phyloP scores from a whole-genome alignment of 2,797 vertebrate genomes.

The Pelobates cultripes region DNA sequence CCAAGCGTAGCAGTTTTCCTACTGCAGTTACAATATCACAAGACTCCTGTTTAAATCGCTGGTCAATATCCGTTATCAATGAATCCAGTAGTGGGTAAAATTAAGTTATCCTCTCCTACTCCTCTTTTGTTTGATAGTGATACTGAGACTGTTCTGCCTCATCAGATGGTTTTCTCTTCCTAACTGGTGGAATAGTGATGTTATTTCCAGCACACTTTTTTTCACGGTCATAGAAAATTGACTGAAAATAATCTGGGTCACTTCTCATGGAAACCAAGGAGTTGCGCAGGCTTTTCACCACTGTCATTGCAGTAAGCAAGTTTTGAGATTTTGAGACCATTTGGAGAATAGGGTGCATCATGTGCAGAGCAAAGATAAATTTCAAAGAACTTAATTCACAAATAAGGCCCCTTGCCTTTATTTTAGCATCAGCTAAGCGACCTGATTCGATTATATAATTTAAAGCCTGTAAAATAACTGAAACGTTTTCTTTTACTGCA shows the following conservation, averaged over 20 bases:
- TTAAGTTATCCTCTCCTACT: too few species aligned
- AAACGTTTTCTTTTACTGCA: not conserved
- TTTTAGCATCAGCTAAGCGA: conserved; percentile 5
- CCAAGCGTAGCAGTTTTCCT: too few species aligned
- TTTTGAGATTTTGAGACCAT: not conserved
- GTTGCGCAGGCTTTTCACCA: conserved; percentile 9
- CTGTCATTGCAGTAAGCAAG: conserved; percentile 1
- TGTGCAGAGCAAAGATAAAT: conserved; percentile 3
- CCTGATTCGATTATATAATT: not conserved
- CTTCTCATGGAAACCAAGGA: not conserved
- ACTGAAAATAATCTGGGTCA: not conserved
- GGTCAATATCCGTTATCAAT: too few species aligned
- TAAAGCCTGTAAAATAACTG: not conserved
- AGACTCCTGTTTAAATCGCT: too few species aligned
- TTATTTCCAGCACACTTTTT: too few species aligned
- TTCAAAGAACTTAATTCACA: conserved; percentile 1
- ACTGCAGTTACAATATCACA: too few species aligned
- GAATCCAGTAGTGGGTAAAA: too few species aligned
- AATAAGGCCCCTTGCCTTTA: not conserved
- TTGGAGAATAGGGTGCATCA: conserved; percentile 17
- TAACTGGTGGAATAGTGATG: too few species aligned
- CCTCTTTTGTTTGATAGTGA: too few species aligned
- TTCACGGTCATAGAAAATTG: not conserved
- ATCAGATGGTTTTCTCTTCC: too few species aligned
- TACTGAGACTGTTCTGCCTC: too few species aligned